Conservation (phyloP, 2,888 invertebrate species). For the Anthrax anthrax region DNA sequence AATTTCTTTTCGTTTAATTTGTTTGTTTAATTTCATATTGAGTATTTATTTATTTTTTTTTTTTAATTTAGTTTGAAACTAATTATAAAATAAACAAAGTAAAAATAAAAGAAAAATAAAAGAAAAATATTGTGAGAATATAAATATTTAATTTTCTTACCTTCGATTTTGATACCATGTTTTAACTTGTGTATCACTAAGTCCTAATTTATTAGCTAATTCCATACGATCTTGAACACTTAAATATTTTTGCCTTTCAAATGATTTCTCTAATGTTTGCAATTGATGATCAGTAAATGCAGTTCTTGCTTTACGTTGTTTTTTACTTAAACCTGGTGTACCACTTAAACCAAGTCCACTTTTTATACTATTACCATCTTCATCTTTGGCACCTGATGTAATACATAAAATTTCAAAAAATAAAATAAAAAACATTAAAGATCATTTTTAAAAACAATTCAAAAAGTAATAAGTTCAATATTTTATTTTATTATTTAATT, state of each 20-base stretch:
- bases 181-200: slow-evolving; percentile 98
- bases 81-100: no score
- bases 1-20: no score
- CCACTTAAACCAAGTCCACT: slow-evolving; percentile 29
- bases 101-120: no score
- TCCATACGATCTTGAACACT: slow-evolving; percentile 98
- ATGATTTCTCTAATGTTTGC: slow-evolving; percentile 90
- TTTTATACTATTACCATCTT: slow-evolving; percentile 45
- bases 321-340: slow-evolving; percentile 55
- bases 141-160: no score
- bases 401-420: slow-evolving; percentile 6
- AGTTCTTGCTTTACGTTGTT: slow-evolving; percentile 90
- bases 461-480: no score
- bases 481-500: no score
- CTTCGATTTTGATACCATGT: slow-evolving; percentile 99
- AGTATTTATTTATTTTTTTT: no score
- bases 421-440: neutral
- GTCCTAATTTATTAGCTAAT: slow-evolving; percentile 84
- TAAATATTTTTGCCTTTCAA: slow-evolving; percentile 92
- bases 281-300: slow-evolving; percentile 98
- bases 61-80: neutral
- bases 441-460: no score
- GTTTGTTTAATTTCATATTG: no score
- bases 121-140: no score
- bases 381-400: slow-evolving; percentile 66